Evolutionary conservation across 2,888 invertebrate genomes (phyloP).

Genomic region (Stramonita haemastoma): DNA sequence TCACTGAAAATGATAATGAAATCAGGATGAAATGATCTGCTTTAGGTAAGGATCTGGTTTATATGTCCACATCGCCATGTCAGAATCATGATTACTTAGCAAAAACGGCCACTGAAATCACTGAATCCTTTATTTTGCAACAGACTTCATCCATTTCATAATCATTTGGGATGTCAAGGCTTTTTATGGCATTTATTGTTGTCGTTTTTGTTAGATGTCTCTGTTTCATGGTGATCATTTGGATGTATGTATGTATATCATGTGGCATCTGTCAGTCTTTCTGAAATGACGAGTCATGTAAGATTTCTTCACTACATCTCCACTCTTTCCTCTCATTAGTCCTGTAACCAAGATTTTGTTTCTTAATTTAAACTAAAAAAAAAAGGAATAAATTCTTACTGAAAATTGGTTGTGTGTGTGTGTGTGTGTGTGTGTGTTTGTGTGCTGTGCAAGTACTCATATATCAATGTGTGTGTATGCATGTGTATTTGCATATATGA

Average conservation of each 20-base stretch:
- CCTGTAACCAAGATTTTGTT: background rate
- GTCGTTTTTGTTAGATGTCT: too few relatives aligned
- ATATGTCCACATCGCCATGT: too few relatives aligned
- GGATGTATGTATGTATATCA: background rate
- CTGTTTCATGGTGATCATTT: too few relatives aligned
- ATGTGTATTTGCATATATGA: background rate
- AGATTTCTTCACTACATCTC: background rate
- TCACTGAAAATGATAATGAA: too few relatives aligned
- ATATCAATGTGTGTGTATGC: background rate
- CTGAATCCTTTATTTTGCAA: too few relatives aligned
- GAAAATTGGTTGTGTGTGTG: background rate
- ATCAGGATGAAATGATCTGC: too few relatives aligned
- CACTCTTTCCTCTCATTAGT: background rate
- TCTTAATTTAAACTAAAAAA: too few relatives aligned
- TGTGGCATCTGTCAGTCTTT: background rate
- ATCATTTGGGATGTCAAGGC: background rate
- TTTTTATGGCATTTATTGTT: too few relatives aligned
- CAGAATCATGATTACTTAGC: too few relatives aligned
- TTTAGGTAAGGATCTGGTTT: too few relatives aligned
- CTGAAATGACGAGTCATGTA: background rate
- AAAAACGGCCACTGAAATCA: too few relatives aligned
- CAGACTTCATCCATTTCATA: too few relatives aligned
- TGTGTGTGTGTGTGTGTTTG: background rate
- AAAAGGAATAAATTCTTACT: background rate
- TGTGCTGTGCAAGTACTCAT: background rate